Percentiles rank a stretch among this genome's conserved stretches.
These are phyloP conservation scores for Psococerastis gibbosa DNA, from an alignment of 2,888 invertebrate species.

Conservation along the genomic window DNA sequence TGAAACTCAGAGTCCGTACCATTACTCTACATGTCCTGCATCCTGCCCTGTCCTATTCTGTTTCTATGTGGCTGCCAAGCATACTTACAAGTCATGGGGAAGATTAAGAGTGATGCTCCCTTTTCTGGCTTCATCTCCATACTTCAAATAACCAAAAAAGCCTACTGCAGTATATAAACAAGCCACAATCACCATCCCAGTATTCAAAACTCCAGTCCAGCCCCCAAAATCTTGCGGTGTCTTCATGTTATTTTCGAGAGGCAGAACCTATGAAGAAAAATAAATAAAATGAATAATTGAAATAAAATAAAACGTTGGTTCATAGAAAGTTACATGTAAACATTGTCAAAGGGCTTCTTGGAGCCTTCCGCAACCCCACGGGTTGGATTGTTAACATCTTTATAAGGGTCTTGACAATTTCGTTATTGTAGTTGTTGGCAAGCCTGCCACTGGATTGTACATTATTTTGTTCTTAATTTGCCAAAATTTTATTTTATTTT, in stretches of 20 bases:
- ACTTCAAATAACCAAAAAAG: conserved; percentile 81
- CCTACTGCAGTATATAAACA: conserved; percentile 68
- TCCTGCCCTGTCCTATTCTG: too few species aligned
- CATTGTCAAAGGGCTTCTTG: too few species aligned
- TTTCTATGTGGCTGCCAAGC: too few species aligned
- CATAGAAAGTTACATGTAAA: neutral
- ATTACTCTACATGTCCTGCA: too few species aligned
- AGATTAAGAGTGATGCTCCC: conserved; percentile 80
- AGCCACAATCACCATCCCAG: conserved; percentile 73
- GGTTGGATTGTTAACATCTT: neutral
- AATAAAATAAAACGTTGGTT: conserved; percentile 7
- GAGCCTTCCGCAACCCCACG: too few species aligned
- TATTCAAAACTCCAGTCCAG: conserved; percentile 66
- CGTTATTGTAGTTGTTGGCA: too few species aligned
- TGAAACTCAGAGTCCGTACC: too few species aligned
- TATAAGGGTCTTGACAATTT: too few species aligned
- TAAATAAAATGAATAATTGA: conserved; percentile 8
- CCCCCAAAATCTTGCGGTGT: conserved; percentile 71
- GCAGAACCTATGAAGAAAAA: conserved; percentile 43
- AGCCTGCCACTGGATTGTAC: too few species aligned
- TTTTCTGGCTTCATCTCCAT: conserved; percentile 50
- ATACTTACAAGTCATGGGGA: conserved; percentile 52
- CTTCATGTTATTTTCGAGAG: conserved; percentile 82
- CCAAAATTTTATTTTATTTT: too few species aligned
- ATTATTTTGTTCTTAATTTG: too few species aligned